These are phyloP conservation scores for Esox masquinongy DNA, from an alignment of 2,797 vertebrate genomes.

Conservation along the genomic window DNA sequence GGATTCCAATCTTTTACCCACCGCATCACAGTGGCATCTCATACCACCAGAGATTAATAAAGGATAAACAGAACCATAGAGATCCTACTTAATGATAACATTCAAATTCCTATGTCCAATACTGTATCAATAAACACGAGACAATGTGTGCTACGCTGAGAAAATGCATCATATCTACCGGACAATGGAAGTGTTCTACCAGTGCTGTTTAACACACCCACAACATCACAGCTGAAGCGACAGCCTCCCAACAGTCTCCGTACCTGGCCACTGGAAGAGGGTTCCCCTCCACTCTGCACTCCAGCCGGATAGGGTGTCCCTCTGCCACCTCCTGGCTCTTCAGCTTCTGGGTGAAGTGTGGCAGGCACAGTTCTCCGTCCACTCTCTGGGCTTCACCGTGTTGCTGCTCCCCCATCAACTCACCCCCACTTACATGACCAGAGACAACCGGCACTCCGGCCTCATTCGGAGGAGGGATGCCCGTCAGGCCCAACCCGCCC, in stretches of 20 bases:
- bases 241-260: slow-evolving; percentile 17
- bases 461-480: not conserved
- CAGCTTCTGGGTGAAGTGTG: slow-evolving; percentile 91
- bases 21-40: slow-evolving; percentile 4
- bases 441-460: not conserved
- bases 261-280: slow-evolving; percentile 90
- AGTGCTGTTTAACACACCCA: not conserved
- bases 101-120: not conserved
- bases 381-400: slow-evolving; percentile 9
- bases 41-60: not conserved
- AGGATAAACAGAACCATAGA: not conserved
- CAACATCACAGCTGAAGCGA: not conserved
- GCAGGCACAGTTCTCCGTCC: slow-evolving; percentile 70
- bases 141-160: not conserved
- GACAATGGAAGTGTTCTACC: not conserved
- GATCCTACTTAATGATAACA: too few relatives aligned
- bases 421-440: not conserved
- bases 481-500: not conserved
- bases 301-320: slow-evolving; percentile 86
- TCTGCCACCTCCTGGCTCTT: slow-evolving; percentile 94
- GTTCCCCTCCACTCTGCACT: slow-evolving; percentile 88
- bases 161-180: not conserved
- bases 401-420: not conserved
- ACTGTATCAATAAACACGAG: not conserved
- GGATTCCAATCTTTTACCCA: slow-evolving; percentile 25